Base-by-base conservation (phyloP, 2,797 vertebrate genomes). In the Sebastes iracundus region DNA sequence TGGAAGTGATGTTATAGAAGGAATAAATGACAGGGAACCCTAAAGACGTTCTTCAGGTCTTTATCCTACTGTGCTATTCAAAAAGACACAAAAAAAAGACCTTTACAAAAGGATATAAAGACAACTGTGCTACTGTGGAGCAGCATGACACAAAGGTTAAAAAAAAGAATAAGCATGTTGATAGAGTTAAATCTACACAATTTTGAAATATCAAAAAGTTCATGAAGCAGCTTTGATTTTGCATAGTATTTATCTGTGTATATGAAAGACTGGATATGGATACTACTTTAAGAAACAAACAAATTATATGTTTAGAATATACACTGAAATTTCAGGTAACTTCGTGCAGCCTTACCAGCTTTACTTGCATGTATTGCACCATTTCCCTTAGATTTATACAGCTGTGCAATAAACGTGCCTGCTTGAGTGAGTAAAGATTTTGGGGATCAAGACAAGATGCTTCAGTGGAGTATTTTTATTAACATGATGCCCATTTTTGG, bases 401-500 rank as follows among this genome's bases (percentile, higher is more conserved):
- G 32, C 67, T 62, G 38, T 66, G 71, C 25, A 80, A 79, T 27
- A 61, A 66, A 49, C 42, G 68, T 7, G 4, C 7, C 23, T 38
- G 20, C 20, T 59, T 68, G 66, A 71, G 35, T 27, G 27, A 69
- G 18, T 70, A 16, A 80, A 72, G 75, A 56, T 33, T 77, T 66
- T 16, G 64, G 61, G 38, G 55, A 82, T 84, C 58, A 83, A 83
- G 35, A 32, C 33, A 63, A 82, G 76, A 83, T 70, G 70, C 62
- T 60, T 56, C 35, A 64, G 23, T 14, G 2, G 25, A 70, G 25
- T 38, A 2, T 53, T 55, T 78, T 69, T 49, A 65, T 71, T 22
- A 22, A 59, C 73, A 56, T 20, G 46, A 80, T 72, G 63, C 74
- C 35, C 13, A 12, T 65, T 82, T 89, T 86, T 88, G 79, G 80